A percentile compares a stretch with the other conserved stretches of the same genome.
These are phyloP conservation scores for Virgularia gustaviana DNA, from an alignment of 92 coral and sea anemone species.

Conservation along the genomic window DNA sequence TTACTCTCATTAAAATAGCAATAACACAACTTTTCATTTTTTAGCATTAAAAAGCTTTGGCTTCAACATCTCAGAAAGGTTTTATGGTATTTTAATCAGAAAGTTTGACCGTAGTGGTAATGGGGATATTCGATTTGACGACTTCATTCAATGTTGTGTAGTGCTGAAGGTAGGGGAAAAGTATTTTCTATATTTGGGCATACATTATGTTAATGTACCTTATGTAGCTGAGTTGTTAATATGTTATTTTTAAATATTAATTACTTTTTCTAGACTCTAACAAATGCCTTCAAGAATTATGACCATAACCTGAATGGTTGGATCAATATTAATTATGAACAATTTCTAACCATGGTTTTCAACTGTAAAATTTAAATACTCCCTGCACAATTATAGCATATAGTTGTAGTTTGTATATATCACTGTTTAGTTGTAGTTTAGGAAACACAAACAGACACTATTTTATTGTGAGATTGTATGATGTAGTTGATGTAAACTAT, in stretches of 20 bases:
- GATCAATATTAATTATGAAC: conserved; percentile 92
- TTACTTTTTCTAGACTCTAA: conserved; percentile 67
- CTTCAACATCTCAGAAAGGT: conserved; percentile 79
- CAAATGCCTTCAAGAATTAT: conserved; percentile 78
- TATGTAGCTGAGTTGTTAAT: neutral
- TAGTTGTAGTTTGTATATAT: too few relatives aligned
- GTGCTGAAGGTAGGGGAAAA: conserved; percentile 76
- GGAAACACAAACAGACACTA: too few relatives aligned
- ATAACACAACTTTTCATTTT: conserved; percentile 32
- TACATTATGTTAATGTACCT: neutral
- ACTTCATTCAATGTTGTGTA: conserved; percentile 96
- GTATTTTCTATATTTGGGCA: neutral
- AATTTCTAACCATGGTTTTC: conserved; percentile 85
- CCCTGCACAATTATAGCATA: too few relatives aligned
- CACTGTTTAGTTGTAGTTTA: too few relatives aligned
- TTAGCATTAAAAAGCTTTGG: conserved; percentile 88
- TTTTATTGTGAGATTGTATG: too few relatives aligned
- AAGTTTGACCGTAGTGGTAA: conserved; percentile 93
- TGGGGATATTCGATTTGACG: conserved; percentile 90
- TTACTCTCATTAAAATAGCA: neutral
- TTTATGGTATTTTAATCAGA: conserved; percentile 70
- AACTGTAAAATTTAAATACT: conserved; percentile 79
- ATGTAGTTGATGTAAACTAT: too few relatives aligned
- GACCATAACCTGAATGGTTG: conserved; percentile 95
- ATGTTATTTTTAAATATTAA: neutral